A percentile compares a stretch with the other conserved stretches of the same genome.
These are phyloP conservation scores for Cosmorhoe ocellata DNA, from an alignment of 2,888 invertebrate species.

Conservation along the genomic window DNA sequence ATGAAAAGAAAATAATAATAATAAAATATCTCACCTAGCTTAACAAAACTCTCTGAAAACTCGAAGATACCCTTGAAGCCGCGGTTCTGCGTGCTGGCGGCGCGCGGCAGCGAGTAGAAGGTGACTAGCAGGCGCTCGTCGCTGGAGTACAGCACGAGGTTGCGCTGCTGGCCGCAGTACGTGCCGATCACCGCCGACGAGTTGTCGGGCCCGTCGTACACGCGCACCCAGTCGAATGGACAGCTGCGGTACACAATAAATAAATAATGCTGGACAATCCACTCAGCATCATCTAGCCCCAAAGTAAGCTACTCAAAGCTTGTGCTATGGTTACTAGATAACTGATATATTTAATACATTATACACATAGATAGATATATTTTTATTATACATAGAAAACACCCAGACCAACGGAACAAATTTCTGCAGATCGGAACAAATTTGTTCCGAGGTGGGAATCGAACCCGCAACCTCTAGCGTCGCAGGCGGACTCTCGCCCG, in stretches of 20 bases:
- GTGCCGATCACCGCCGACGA: constrained; percentile 95
- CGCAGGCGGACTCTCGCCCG: too few species aligned
- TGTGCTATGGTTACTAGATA: too few species aligned
- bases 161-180: constrained; percentile 98
- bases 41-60: constrained; percentile 99
- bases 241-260: constrained; percentile 87
- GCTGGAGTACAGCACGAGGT: constrained; percentile 97
- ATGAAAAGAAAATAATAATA: background rate
- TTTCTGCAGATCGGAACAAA: too few species aligned
- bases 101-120: constrained; percentile 94
- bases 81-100: constrained; percentile 97
- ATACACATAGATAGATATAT: too few species aligned
- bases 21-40: constrained; percentile 96
- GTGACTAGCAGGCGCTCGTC: constrained; percentile 94
- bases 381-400: too few species aligned
- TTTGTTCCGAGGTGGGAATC: too few species aligned
- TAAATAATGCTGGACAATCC: too few species aligned
- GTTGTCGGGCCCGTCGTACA: constrained; percentile 96
- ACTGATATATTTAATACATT: too few species aligned
- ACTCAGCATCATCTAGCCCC: too few species aligned
- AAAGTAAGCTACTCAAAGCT: too few species aligned
- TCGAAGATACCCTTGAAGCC: constrained; percentile 99
- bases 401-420: too few species aligned
- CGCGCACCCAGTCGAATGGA: constrained; percentile 98
- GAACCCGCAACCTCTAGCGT: too few species aligned